Conservation (phyloP, 2,113 vertebrate genomes). For the Euleptes europaea region DNA sequence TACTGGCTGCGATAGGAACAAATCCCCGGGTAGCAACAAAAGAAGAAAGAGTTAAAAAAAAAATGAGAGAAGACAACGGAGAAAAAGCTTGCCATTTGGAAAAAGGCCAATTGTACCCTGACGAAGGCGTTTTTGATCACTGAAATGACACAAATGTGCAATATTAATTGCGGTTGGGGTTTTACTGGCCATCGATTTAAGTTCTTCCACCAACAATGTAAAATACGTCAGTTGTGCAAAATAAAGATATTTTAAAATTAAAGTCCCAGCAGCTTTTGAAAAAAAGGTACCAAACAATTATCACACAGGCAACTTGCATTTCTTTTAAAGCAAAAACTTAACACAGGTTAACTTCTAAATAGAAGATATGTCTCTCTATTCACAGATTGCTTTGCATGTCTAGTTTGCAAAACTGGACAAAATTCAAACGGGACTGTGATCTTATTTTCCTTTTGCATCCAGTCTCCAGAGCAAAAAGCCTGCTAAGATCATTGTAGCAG, state of each 20-base stretch:
- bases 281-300: not conserved
- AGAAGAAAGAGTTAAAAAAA: slow-evolving; percentile 76
- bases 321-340: slow-evolving; percentile 14
- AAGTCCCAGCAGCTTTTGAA: slow-evolving; percentile 43
- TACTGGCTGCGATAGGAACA: slow-evolving; percentile 79
- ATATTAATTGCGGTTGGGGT: slow-evolving; percentile 83
- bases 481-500: slow-evolving; percentile 27
- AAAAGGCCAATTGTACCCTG: slow-evolving; percentile 78
- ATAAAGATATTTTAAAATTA: slow-evolving; percentile 59
- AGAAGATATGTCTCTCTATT: slow-evolving; percentile 26
- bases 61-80: slow-evolving; percentile 72
- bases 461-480: slow-evolving; percentile 25
- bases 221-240: slow-evolving; percentile 41
- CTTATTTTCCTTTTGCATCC: slow-evolving; percentile 10
- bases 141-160: slow-evolving; percentile 85
- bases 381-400: not conserved
- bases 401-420: not conserved
- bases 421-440: not conserved
- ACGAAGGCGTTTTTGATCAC: slow-evolving; percentile 79
- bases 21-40: slow-evolving; percentile 83
- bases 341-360: slow-evolving; percentile 39
- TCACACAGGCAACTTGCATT: not conserved
- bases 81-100: slow-evolving; percentile 82
- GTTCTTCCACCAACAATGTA: slow-evolving; percentile 62
- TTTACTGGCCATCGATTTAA: slow-evolving; percentile 63